Base-by-base conservation (phyloP, 1,140 invertebrate genomes). In the Brachystomella parvula region DNA sequence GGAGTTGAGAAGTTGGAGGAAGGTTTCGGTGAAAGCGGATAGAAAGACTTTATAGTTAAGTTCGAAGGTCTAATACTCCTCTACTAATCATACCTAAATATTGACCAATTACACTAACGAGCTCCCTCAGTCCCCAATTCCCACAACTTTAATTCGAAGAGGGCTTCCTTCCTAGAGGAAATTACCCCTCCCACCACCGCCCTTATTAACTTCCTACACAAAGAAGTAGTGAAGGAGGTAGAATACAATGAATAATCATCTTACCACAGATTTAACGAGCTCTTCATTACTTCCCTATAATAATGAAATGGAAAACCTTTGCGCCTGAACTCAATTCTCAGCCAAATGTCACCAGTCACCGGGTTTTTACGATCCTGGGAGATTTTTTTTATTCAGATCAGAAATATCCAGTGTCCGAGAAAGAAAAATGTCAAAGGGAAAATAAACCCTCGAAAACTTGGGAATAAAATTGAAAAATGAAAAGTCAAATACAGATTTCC, bases 41-140 rank as follows among this genome's bases (percentile, higher is more conserved):
- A 53, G 24, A 24, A n/a, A 53, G 24, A 53, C 49, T 53, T 53
- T 53, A 17, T 53, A 53, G 12, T 59, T 59, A 47, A 65, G 63
- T 35, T 49, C 53, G 44, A 19, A 29, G 21, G 29, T 65, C 29
- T n/a, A 17, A 44, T 47, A 30, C 24, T 35, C 24, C 29, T 32
- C 53, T 30, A 71, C 70, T 71, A 71, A 71, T 71, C 70, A 71
- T 71, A 68, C 39, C 70, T 68, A 71, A 71, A 71, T 71, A 71
- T 71, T 71, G 70, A 71, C 70, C 70, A 68, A 71, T 71, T 71
- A 71, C 66, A 71, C 70, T 71, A 71, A 71, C 70, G 70, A 71
- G 70, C 66, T 68, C 64, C 70, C 67, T 65, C 61, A 67, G 65
- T 67, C 61, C 53, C 60, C n/a, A 19, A 39, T 62, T 62, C 60